Base-by-base conservation (phyloP, 2,113 vertebrate species). In the Tachysurus vachellii region DNA sequence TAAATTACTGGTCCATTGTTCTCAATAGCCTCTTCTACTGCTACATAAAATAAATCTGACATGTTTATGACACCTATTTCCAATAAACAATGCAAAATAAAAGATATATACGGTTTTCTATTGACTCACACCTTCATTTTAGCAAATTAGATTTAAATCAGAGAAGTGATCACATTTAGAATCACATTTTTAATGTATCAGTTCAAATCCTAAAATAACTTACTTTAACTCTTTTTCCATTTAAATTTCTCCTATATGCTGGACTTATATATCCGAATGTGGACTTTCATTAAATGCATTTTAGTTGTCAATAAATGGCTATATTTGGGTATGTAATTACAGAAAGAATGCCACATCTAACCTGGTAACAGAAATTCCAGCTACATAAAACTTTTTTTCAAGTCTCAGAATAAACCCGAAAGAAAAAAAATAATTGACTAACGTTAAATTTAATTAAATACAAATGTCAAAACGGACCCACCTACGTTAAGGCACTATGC, bases 361-460 rank as follows among this genome's bases (percentile, higher is more conserved):
- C 89, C 86, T 77, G 50, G 47, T 9, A 62, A 76, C 53, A 85
- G 61, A 85, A 87, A 73, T 54, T 10, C 80, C 76, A 62, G 36
- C 66, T 50, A 26, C 64, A 86, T 70, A 61, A 76, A 82, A 70
- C 50, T 62, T 83, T 86, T 85, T 7, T 89, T 83, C 50, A 86
- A 85, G 79, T 86, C 81, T 86, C 68, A 85, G 75, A 88, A 86
- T 83, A 77, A 68, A 54, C 36, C 71, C 62, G 68, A 57, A 70
- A 70, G 54, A 31, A 12, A 80, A 12, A 80, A 70, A 75, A 81
- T 73, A 83, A 87, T 56, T 64, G 53, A 81, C 56, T 86, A 61
- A 42, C 83, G 50, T 88, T 87, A 80, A 79, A 89, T 86, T 53
- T 87, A 83, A 87, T 87, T 83, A 83, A 75, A 87, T 6, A 12